A percentile compares a stretch with the other conserved stretches of the same genome.
Conservation (phyloP, 2,888 invertebrate genomes). For the Amiota mariae region DNA sequence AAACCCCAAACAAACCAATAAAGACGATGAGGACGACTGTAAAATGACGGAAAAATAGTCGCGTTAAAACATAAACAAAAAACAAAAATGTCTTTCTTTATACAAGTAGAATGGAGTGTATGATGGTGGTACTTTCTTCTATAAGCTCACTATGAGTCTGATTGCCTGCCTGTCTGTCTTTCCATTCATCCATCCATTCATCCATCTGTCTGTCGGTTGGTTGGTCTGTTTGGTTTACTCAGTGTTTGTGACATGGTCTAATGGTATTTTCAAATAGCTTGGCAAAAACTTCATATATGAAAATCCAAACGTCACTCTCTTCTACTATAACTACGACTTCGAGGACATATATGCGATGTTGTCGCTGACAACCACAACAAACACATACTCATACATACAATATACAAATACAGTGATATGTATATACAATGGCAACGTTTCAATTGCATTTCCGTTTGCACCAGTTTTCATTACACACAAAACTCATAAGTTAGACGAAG, state of each 20-base stretch:
- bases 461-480: constrained; percentile 64
- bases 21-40: constrained; percentile 47
- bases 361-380: constrained; percentile 43
- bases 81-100: constrained; percentile 6
- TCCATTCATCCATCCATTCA: no score
- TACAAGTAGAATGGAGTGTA: constrained; percentile 15
- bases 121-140: constrained; percentile 29
- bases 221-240: constrained; percentile 15
- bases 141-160: constrained; percentile 3
- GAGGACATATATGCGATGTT: constrained; percentile 16
- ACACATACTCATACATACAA: no score
- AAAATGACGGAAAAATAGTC: constrained; percentile 42
- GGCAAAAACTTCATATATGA: constrained; percentile 56
- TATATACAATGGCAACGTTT: constrained; percentile 59
- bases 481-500: constrained; percentile 63
- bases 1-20: not conserved
- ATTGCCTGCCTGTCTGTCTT: constrained; percentile 31
- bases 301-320: constrained; percentile 29
- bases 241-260: constrained; percentile 57
- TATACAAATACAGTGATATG: not conserved
- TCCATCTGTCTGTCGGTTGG: no score
- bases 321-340: constrained; percentile 30
- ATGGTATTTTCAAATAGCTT: constrained; percentile 64
- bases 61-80: constrained; percentile 55
- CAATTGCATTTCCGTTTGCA: constrained; percentile 71